Conservation (phyloP, 2,888 invertebrate genomes). For the Dynastes grantii region DNA sequence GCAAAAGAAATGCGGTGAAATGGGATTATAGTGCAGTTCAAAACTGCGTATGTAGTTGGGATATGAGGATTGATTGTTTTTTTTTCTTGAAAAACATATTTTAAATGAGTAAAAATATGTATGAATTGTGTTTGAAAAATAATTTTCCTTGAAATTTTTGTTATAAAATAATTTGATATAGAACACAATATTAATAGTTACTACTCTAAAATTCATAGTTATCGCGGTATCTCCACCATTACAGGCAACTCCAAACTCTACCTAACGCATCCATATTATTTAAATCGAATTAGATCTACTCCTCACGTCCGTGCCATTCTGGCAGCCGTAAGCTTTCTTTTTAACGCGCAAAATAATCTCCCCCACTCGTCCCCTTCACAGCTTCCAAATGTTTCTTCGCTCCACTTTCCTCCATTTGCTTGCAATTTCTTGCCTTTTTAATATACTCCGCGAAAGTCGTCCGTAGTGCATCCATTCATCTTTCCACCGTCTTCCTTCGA, state of each 20-base stretch:
- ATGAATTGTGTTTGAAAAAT: no score
- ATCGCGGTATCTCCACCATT: neutral
- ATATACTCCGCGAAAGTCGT: neutral
- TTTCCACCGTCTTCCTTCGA: neutral
- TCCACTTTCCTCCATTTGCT: neutral
- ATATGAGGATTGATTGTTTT: no score
- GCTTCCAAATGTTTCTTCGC: neutral
- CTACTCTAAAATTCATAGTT: neutral
- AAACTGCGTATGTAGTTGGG: no score
- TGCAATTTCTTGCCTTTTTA: neutral
- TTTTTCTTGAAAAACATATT: no score
- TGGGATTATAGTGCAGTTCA: no score
- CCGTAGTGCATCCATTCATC: neutral
- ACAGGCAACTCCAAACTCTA: neutral
- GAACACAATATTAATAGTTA: no score
- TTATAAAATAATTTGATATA: no score
- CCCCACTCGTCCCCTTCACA: neutral
- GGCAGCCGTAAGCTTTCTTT: neutral
- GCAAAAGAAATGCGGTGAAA: no score
- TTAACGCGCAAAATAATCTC: slow-evolving; percentile 18
- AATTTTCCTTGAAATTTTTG: no score
- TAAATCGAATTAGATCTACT: slow-evolving; percentile 10
- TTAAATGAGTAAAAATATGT: no score
- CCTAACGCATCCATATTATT: neutral
- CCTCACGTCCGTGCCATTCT: neutral